These are phyloP conservation scores for Urocitellus parryii DNA, from an alignment of 2,113 vertebrate species.

Conservation along the genomic window DNA sequence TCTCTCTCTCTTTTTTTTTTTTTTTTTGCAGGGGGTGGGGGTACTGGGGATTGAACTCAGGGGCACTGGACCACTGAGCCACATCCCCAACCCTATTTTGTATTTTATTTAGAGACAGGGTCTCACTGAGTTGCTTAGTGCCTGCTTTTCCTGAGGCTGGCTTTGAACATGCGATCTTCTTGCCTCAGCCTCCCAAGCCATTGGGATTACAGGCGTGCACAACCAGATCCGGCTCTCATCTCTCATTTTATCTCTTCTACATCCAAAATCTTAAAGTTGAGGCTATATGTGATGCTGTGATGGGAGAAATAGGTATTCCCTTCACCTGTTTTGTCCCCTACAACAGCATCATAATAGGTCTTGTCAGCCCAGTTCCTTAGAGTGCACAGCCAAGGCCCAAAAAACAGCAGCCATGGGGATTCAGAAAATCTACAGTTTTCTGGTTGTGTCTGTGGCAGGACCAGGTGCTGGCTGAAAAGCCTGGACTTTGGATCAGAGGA, in stretches of 20 bases:
- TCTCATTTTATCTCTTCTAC: background rate
- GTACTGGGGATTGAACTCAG: too few species aligned
- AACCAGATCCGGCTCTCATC: background rate
- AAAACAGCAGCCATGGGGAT: fast-evolving
- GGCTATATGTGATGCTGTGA: background rate
- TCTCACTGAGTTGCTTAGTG: too few species aligned
- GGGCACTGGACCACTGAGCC: too few species aligned
- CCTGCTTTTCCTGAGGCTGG: too few species aligned
- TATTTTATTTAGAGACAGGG: too few species aligned
- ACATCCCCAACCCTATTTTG: too few species aligned
- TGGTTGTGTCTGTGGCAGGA: background rate
- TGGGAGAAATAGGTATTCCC: too few species aligned
- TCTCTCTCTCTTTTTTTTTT: too few species aligned
- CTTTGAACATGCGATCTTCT: too few species aligned
- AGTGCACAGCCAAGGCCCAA: background rate
- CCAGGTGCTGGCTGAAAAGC: background rate
- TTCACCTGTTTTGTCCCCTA: background rate
- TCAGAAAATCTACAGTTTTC: background rate
- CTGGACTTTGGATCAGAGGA: background rate
- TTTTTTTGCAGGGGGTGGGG: too few species aligned
- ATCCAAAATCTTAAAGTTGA: background rate
- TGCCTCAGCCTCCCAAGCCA: too few species aligned
- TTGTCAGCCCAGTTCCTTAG: background rate
- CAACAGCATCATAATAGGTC: fast-evolving
- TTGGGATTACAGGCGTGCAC: too few species aligned